phyloP scores from a whole-genome alignment of 2,888 invertebrate genomes.

The Agrenia bidenticulata region DNA sequence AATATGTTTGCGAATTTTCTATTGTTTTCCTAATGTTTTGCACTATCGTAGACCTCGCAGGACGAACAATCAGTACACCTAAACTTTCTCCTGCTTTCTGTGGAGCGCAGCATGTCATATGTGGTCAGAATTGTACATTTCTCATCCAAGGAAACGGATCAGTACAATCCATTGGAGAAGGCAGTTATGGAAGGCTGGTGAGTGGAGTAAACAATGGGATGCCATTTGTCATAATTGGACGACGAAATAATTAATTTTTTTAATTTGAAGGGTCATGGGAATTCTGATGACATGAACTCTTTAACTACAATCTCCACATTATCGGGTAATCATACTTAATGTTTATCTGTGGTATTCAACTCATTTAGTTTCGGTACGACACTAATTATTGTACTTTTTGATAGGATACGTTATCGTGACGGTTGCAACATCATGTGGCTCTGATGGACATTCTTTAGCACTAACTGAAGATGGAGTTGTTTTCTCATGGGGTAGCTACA shows the following conservation, averaged over 20 bases:
- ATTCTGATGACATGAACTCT: slow-evolving; percentile 61
- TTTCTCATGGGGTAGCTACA: slow-evolving; percentile 64
- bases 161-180: slow-evolving; percentile 67
- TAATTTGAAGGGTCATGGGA: slow-evolving; percentile 60
- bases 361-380: too few species aligned
- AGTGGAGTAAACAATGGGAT: too few species aligned
- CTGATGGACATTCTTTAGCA: slow-evolving; percentile 67
- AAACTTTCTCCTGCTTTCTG: slow-evolving; percentile 59
- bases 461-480: slow-evolving; percentile 68
- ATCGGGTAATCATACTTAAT: too few species aligned
- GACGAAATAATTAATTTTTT: neutral
- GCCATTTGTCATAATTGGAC: too few species aligned
- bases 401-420: slow-evolving; percentile 65
- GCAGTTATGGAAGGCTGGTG: slow-evolving; percentile 64
- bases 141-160: slow-evolving; percentile 65
- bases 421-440: slow-evolving; percentile 65
- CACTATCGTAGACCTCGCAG: slow-evolving; percentile 38
- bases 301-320: slow-evolving; percentile 23
- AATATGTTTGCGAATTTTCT: neutral
- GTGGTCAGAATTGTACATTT: slow-evolving; percentile 69
- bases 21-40: neutral
- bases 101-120: slow-evolving; percentile 62
- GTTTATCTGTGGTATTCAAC: too few species aligned
- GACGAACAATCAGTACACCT: slow-evolving; percentile 58
- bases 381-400: slow-evolving; percentile 21